These are phyloP conservation scores for Catocala nupta DNA, from an alignment of 2,888 invertebrate genomes.

Conservation along the genomic window DNA sequence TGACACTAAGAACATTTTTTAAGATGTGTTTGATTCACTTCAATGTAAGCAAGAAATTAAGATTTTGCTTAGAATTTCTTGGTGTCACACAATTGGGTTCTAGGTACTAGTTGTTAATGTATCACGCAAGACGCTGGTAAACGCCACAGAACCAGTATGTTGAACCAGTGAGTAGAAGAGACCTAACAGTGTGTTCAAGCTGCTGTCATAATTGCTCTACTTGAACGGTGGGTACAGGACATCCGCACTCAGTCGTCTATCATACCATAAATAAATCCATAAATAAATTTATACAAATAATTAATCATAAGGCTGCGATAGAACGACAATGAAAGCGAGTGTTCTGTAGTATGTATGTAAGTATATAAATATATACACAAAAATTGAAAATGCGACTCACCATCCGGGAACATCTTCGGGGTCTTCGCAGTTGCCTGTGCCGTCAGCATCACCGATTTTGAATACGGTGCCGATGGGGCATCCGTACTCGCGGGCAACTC, in stretches of 20 bases:
- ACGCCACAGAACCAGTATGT: conserved; percentile 72
- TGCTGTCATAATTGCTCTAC: conserved; percentile 68
- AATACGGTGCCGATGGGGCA: conserved; percentile 98
- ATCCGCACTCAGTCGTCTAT: conserved; percentile 55
- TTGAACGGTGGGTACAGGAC: conserved; percentile 67
- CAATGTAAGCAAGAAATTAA: background rate
- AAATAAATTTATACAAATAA: conserved; percentile 11
- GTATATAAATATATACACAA: conserved; percentile 43
- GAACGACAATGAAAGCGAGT: conserved; percentile 25
- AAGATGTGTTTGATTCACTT: background rate
- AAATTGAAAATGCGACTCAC: conserved; percentile 86
- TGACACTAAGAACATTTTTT: conserved; percentile 48
- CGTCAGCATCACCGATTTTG: conserved; percentile 96
- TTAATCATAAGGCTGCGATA: conserved; percentile 26
- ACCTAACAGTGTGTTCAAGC: conserved; percentile 66
- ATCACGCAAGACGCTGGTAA: conserved; percentile 63
- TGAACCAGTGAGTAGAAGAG: conserved; percentile 73
- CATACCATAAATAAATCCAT: conserved; percentile 21
- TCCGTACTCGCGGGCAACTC: conserved; percentile 96
- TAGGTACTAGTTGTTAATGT: conserved; percentile 68
- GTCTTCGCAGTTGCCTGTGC: conserved; percentile 97
- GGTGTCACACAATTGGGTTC: conserved; percentile 50
- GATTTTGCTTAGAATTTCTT: conserved; percentile 19
- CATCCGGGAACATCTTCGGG: conserved; percentile 98
- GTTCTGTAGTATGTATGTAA: conserved; percentile 23